These are phyloP conservation scores for Mugil cephalus DNA, from an alignment of 2,113 vertebrate species.

Conservation along the genomic window DNA sequence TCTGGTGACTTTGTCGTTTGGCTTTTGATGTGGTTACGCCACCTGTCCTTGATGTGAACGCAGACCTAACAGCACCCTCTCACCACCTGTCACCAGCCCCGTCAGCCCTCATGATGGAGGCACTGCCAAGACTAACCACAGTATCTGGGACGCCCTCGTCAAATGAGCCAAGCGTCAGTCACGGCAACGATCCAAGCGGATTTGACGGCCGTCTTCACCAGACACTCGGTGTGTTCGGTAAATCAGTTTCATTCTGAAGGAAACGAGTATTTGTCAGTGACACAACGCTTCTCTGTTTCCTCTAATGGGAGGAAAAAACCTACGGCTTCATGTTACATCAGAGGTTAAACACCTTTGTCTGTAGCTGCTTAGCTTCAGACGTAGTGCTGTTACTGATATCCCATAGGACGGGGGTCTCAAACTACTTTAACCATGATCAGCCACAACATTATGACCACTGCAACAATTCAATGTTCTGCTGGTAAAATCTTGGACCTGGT, in stretches of 20 bases:
- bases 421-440: too few species aligned
- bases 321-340: background rate
- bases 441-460: too few species aligned
- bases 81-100: too few species aligned
- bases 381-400: background rate
- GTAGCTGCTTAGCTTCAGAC: background rate
- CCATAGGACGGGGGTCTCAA: background rate
- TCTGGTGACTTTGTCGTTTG: too few species aligned
- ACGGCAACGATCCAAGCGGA: too few species aligned
- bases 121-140: too few species aligned
- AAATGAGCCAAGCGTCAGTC: background rate
- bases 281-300: background rate
- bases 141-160: too few species aligned
- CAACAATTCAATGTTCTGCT: background rate
- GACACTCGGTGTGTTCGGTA: background rate
- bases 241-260: background rate
- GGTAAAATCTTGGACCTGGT: too few species aligned
- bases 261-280: background rate
- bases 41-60: too few species aligned
- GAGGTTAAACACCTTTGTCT: background rate
- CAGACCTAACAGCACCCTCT: too few species aligned
- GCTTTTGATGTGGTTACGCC: too few species aligned
- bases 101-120: too few species aligned
- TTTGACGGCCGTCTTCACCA: background rate
- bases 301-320: background rate